A percentile compares a stretch with the other conserved stretches of the same genome.
Conservation (phyloP, 2,113 vertebrate genomes). For the Mellivora capensis region DNA sequence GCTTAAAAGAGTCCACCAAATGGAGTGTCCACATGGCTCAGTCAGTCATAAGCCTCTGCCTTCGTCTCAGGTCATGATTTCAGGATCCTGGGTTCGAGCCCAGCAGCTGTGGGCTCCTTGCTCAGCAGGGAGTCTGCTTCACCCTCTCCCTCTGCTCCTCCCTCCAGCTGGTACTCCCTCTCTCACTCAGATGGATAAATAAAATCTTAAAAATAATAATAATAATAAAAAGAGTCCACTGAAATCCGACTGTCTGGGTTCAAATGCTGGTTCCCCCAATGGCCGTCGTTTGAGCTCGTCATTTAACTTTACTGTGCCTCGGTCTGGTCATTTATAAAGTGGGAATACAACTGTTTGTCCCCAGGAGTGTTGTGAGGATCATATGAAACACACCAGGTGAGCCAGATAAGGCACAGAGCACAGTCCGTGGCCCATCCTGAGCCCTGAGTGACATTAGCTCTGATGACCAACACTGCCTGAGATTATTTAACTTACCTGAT, state of each 20-base stretch:
- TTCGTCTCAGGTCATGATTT: not conserved
- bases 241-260: not conserved
- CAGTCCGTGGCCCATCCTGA: not conserved
- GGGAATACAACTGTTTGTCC: not conserved
- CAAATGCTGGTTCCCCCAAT: not conserved
- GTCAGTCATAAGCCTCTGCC: not conserved
- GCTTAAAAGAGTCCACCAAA: not conserved
- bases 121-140: not conserved
- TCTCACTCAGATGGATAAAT: not conserved
- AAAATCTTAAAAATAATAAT: not conserved
- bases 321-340: not conserved
- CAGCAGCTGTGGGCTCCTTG: not conserved
- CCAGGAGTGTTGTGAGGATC: not conserved
- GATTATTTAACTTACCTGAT: not conserved
- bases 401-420: not conserved
- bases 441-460: not conserved
- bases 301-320: not conserved
- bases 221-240: not conserved
- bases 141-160: not conserved
- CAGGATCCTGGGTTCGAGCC: not conserved
- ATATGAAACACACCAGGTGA: not conserved
- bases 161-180: not conserved
- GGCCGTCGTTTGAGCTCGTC: not conserved
- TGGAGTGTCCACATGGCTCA: not conserved
- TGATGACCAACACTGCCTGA: not conserved